Evolutionary conservation across 2,888 invertebrate species (phyloP).

Genomic region (Oithona nana): DNA sequence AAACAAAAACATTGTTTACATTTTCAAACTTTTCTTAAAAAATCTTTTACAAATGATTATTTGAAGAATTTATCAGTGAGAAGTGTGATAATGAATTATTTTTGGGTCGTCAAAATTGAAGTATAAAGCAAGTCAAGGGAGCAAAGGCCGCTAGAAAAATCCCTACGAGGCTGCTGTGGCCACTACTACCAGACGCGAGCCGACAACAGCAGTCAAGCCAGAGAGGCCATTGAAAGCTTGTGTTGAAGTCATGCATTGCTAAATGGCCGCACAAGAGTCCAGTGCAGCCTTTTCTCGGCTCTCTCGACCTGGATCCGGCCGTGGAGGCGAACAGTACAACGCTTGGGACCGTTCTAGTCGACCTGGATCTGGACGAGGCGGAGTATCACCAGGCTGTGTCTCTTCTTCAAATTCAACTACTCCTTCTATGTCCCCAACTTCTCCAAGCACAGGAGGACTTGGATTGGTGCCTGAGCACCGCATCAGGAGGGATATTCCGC

Average conservation of each 20-base stretch:
- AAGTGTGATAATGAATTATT: no score
- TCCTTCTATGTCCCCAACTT: conserved; percentile 8
- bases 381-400: background rate
- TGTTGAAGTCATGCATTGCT: background rate
- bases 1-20: no score
- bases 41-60: no score
- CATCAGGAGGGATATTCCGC: background rate
- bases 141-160: no score
- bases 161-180: no score
- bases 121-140: no score
- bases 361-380: conserved; percentile 5
- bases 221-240: background rate
- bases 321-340: background rate
- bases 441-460: background rate
- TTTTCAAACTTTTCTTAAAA: no score
- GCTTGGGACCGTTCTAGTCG: background rate
- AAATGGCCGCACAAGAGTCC: background rate
- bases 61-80: no score
- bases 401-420: conserved; percentile 3
- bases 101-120: no score
- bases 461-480: background rate
- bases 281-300: conserved; percentile 4
- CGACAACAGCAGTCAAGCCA: background rate
- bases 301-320: conserved; percentile 7
- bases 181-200: no score